Percentiles rank a stretch among this genome's conserved stretches.
Conservation (phyloP, 2,113 vertebrate genomes). For the Ceratotherium simum region DNA sequence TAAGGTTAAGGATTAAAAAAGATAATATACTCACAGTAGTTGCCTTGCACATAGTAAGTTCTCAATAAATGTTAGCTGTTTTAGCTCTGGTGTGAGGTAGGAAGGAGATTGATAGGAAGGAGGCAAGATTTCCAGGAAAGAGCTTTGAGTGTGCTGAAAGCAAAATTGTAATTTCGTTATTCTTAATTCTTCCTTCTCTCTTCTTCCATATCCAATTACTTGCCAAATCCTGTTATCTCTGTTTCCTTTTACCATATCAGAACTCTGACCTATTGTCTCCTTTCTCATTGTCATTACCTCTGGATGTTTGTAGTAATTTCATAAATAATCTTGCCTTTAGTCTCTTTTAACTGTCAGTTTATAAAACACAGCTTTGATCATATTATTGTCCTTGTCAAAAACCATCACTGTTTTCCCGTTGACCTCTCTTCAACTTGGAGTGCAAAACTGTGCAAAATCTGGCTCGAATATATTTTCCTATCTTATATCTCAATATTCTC, state of each 20-base stretch:
- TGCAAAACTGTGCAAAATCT: conserved; percentile 3
- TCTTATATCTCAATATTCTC: neutral
- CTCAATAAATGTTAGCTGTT: neutral
- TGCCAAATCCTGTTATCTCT: neutral
- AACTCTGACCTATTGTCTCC: neutral
- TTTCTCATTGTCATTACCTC: neutral
- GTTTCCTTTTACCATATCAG: neutral
- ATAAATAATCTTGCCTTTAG: neutral
- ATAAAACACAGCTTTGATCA: neutral
- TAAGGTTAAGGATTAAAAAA: neutral
- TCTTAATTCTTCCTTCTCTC: neutral
- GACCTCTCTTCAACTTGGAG: neutral
- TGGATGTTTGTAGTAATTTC: neutral
- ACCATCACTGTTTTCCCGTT: neutral
- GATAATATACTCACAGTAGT: neutral
- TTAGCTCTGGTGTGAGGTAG: neutral
- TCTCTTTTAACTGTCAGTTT: conserved; percentile 11
- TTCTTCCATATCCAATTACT: neutral
- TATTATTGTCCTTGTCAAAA: neutral
- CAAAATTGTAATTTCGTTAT: conserved; percentile 25
- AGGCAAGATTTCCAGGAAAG: neutral
- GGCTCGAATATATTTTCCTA: neutral
- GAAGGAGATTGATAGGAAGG: neutral
- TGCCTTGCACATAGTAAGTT: neutral
- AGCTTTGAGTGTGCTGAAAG: neutral